A percentile compares a stretch with the other conserved stretches of the same genome.
phyloP scores from a whole-genome alignment of 2,888 invertebrate genomes.

The Neoitamus cyanurus region DNA sequence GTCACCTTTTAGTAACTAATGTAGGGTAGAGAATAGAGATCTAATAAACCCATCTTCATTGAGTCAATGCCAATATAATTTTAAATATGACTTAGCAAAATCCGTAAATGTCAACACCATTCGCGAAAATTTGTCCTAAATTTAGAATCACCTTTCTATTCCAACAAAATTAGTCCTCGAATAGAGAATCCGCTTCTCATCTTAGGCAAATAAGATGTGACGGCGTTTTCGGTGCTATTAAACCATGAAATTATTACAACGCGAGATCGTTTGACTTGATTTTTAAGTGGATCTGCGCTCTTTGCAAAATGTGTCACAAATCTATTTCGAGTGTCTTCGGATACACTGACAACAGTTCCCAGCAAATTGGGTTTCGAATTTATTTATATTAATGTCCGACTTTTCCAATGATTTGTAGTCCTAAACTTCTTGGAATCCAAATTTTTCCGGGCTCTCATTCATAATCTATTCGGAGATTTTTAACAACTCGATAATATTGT shows the following conservation, averaged over 20 bases:
- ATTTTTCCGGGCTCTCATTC: not conserved
- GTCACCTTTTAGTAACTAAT: no score
- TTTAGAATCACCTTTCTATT: not conserved
- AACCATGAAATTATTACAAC: not conserved
- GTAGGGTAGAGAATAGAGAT: no score
- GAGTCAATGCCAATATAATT: not conserved
- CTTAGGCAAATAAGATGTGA: not conserved
- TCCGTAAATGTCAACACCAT: not conserved
- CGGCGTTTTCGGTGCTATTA: not conserved
- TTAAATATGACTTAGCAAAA: not conserved
- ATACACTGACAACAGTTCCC: not conserved
- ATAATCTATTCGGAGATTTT: not conserved
- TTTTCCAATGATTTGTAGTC: not conserved
- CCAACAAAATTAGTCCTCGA: not conserved
- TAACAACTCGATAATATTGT: not conserved
- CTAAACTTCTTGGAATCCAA: not conserved
- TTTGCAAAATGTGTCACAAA: conserved; percentile 16
- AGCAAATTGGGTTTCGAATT: not conserved
- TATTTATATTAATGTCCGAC: conserved; percentile 13
- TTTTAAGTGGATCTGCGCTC: not conserved
- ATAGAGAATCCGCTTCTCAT: not conserved
- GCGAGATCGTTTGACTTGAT: not conserved
- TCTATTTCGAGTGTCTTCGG: conserved; percentile 3
- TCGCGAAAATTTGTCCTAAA: not conserved
- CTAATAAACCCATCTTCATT: no score